Evolutionary conservation across 2,888 invertebrate genomes (phyloP).

Genomic region (Heteromyza rotundicornis): DNA sequence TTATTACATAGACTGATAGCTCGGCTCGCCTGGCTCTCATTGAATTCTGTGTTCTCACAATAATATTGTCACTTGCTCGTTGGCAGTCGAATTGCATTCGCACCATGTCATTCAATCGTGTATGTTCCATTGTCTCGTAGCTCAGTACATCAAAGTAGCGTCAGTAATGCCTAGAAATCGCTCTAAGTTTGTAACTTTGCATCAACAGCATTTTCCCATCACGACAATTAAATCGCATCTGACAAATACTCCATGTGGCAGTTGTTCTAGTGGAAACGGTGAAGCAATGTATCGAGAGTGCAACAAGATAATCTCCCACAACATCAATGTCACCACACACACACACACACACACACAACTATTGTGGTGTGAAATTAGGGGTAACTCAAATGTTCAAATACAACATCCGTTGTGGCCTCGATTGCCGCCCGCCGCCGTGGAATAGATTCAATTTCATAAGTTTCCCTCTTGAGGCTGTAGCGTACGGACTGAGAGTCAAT

Average conservation of each 20-base stretch:
- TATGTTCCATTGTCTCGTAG: neutral
- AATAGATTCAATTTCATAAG: neutral
- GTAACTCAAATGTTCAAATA: neutral
- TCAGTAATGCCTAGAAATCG: neutral
- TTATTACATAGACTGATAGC: too few species aligned
- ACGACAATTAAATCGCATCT: constrained; percentile 4
- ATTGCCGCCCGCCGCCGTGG: neutral
- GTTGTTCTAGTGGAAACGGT: too few species aligned
- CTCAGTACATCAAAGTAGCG: too few species aligned
- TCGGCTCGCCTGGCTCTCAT: too few species aligned
- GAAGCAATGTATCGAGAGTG: too few species aligned
- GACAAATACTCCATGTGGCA: too few species aligned
- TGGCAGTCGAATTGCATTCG: neutral
- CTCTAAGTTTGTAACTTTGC: neutral
- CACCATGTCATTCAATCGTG: neutral
- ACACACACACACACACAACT: neutral
- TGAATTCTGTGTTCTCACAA: too few species aligned
- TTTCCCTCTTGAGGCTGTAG: neutral
- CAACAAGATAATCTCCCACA: constrained; percentile 1
- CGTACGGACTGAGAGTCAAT: neutral
- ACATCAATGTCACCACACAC: neutral
- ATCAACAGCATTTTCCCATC: neutral
- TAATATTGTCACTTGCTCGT: neutral
- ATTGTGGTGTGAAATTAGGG: neutral
- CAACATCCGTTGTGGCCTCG: neutral